Base-by-base conservation (phyloP, 2,888 invertebrate species). In the Drosophila limbata region DNA sequence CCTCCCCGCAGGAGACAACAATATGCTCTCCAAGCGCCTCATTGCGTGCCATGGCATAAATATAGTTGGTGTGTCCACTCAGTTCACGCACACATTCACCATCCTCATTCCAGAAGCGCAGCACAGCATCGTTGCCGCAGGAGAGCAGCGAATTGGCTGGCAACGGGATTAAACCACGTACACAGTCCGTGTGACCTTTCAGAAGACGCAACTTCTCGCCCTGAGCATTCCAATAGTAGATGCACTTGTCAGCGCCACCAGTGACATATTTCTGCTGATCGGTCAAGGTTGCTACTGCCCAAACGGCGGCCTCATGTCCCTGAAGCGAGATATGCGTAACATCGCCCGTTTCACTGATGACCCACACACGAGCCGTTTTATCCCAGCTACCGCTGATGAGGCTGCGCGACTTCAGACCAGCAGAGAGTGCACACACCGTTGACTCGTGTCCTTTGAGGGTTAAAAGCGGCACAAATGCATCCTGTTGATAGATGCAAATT, bases 311-410 rank as follows among this genome's bases (percentile, higher is more conserved):
- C 74, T 94, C 94, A 85, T 97, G 97, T 0, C 96, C 96, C 69
- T 93, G 93, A 9, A 96, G 93, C 0, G 95, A 94, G 44, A 95
- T 91, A 28, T 93, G 90, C 55, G 94, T 93, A 31, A 94, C 92
- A 2, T 94, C 92, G 8, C 93, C 93, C 13, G 94, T 92, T 52
- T 93, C 92, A 63, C 93, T 93, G 3, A 96, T 79, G 53, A 93
- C 93, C 98, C 99, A 99, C 50, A 97, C 93, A 88, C 96, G 95
- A 0, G 97, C 98, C 4, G 97, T 96, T 75, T 94, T 95, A 91
- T 99, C 99, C 98, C 99, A 99, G 50, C 98, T 98, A 44, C 98
- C 97, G 89, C 97, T 98, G 59, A 96, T 92, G 84, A 97, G 93
- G 10, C 94, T 93, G 55, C 94, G 94, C 55, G 93, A 90, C 61